Base-by-base conservation (phyloP, 2,113 vertebrate genomes). In the Orientallactaga bullata region DNA sequence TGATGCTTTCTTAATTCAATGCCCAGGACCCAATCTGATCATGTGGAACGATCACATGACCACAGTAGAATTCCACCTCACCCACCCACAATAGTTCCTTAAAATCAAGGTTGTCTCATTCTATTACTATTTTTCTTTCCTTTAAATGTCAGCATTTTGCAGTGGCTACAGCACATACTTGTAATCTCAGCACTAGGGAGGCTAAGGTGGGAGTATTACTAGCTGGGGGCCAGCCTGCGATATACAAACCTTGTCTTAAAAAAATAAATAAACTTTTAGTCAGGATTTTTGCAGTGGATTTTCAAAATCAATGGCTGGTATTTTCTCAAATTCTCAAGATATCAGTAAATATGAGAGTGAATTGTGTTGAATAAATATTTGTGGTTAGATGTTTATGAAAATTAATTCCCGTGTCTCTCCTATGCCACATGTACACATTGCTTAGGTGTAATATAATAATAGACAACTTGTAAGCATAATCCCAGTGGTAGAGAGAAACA, bases 261-360 rank as follows among this genome's bases (percentile, higher is more conserved):
- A 58, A 58, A 51, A 78, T 30, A 32, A 32, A 10, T 15, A 68
- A 2, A 13, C 7, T 15, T 55, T 12, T 24, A 16, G 20, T 60
- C 77, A 79, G 77, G 21, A 79, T 79, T 60, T 47, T 74, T 81
- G 91, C 18, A 80, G 10, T 58, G 18, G 6, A 30, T 85, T 20
- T 30, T 72, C 39, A 92, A 39, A 16, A 58, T 47, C 66, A 26
- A 10, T 32, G 11, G 15, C 24, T 51, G 10, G 58, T 26, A 21
- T 84, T 90, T 78, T 94, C 30, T 95, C 13, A 74, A 85, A n/a
- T 72, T 87, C 55, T 20, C 66, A 83, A 93, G 72, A 89, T 83
- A 88, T 69, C 21, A 61, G 21, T 84, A 18, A 0, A 17, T 60
- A 37, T 73, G 28, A 35, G 76, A 85, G 5, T 58, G 18, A 63